These are phyloP conservation scores for Microtus richardsoni DNA, from an alignment of 2,113 vertebrate species.

Conservation along the genomic window DNA sequence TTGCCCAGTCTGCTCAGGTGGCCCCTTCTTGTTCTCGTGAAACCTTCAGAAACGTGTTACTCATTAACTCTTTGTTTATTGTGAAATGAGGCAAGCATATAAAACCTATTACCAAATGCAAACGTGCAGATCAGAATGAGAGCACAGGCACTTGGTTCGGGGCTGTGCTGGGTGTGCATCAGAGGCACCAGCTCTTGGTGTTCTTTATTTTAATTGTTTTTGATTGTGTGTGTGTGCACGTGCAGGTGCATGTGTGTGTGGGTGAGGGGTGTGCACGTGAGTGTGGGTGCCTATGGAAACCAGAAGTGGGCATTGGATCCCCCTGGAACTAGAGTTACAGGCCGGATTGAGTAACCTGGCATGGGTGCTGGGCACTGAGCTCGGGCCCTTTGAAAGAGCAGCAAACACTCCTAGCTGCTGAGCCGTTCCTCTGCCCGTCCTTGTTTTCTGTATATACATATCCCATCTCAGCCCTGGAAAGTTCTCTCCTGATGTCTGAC, in stretches of 20 bases:
- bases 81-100: background rate
- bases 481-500: background rate
- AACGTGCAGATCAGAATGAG: no score
- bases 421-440: background rate
- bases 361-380: background rate
- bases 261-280: background rate
- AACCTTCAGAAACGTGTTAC: background rate
- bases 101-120: background rate
- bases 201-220: background rate
- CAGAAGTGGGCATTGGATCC: background rate
- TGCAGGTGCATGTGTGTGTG: background rate
- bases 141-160: background rate
- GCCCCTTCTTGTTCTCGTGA: background rate
- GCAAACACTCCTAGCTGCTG: background rate
- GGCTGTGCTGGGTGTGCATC: background rate
- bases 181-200: background rate
- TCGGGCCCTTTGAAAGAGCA: background rate
- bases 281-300: background rate
- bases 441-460: no score
- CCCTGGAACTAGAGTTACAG: background rate
- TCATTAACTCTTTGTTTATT: background rate
- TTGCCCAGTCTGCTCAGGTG: background rate
- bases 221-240: background rate
- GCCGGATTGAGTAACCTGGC: background rate
- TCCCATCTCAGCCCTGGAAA: fast-evolving